Conservation (phyloP, 2,113 vertebrate species). For the Sander vitreus region DNA sequence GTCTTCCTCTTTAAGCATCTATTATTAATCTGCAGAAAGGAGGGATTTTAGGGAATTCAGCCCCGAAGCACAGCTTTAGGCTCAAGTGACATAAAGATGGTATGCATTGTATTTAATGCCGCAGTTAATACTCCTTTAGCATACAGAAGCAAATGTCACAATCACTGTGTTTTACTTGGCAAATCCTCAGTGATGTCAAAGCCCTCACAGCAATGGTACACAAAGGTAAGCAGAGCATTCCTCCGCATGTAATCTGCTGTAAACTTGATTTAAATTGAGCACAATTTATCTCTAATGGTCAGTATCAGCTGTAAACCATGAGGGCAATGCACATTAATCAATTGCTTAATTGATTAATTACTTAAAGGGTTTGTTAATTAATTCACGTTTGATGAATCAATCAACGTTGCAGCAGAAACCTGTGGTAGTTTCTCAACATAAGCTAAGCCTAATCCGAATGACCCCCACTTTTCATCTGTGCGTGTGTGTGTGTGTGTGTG, state of each 20-base stretch:
- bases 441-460: constrained; percentile 54
- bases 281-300: constrained; percentile 70
- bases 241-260: constrained; percentile 59
- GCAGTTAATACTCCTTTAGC: constrained; percentile 65
- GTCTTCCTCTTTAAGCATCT: constrained; percentile 61
- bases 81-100: constrained; percentile 72
- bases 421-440: constrained; percentile 55
- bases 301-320: constrained; percentile 70
- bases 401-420: constrained; percentile 60
- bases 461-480: constrained; percentile 50
- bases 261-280: constrained; percentile 62
- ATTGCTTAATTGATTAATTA: constrained; percentile 77
- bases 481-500: constrained; percentile 21
- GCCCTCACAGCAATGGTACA: constrained; percentile 30
- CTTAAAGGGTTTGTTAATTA: constrained; percentile 74
- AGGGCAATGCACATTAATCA: constrained; percentile 69
- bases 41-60: constrained; percentile 65
- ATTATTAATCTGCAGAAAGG: constrained; percentile 69
- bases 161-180: constrained; percentile 45
- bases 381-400: constrained; percentile 73
- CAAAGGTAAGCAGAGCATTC: constrained; percentile 43
- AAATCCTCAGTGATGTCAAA: constrained; percentile 59
- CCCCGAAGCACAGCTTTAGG: constrained; percentile 65
- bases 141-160: constrained; percentile 56
- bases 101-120: constrained; percentile 67